Evolutionary conservation across 2,113 vertebrate genomes (phyloP).

Genomic region (Carassius carassius): DNA sequence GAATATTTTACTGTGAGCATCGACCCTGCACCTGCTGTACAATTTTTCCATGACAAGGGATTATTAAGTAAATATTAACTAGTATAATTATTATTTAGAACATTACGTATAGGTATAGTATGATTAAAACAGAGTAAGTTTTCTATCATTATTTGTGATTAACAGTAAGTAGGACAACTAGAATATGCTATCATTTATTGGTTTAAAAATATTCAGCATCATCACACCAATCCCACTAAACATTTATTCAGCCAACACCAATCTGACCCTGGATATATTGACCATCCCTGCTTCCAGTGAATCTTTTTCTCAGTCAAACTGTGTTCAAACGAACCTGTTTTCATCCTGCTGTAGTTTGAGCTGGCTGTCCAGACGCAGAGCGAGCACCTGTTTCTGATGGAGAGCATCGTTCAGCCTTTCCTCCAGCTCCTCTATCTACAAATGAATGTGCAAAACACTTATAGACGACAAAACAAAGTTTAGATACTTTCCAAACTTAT

Average conservation of each 20-base stretch:
- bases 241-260: background rate
- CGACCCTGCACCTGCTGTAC: too few relatives aligned
- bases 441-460: slow-evolving; percentile 33
- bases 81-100: background rate
- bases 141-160: background rate
- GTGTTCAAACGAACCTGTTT: slow-evolving; percentile 76
- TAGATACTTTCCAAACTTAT: background rate
- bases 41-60: too few relatives aligned
- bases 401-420: slow-evolving; percentile 91
- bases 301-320: background rate
- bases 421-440: slow-evolving; percentile 91
- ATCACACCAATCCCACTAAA: background rate
- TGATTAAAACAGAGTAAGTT: background rate
- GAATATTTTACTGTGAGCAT: too few relatives aligned
- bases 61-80: background rate
- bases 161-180: background rate
- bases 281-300: background rate
- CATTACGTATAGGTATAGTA: background rate
- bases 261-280: background rate
- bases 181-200: too few relatives aligned
- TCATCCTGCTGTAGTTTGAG: slow-evolving; percentile 91
- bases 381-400: slow-evolving; percentile 91
- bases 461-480: background rate
- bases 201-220: too few relatives aligned
- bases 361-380: slow-evolving; percentile 89